Base-by-base conservation (phyloP, 2,113 vertebrate species). In the Clupea harengus region DNA sequence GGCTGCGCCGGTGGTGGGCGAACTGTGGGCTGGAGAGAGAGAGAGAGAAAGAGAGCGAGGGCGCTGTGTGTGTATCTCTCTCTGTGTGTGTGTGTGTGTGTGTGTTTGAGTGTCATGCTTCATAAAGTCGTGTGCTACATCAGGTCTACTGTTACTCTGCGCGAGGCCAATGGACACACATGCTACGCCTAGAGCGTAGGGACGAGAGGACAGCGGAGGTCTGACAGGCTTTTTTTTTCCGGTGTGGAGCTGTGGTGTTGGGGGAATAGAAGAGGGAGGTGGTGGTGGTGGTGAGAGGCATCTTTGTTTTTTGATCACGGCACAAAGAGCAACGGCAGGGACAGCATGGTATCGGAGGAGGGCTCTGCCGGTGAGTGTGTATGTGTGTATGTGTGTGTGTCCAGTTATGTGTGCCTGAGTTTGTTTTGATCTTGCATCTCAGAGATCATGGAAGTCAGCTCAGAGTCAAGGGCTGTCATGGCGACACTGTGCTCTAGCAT, bases 291-390 rank as follows among this genome's bases (percentile, higher is more conserved):
- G 60, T 8, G 60, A 22, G 20, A n/a, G 39, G 20, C 60, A 6
- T 9, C 54, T 72, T 13, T 72, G 7, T 28, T 4, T 78, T 78
- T 39, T 39, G 28, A 78, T 91, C 91, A 90, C 86, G 22, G 88
- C 80, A 87, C 82, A 86, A 13, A 86, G 83, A 88, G 90, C 83
- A 89, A 72, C 86, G 90, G 90, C 88, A 87, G 9, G 89, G 92
- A 93, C 94, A 93, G 93, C 92, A 94, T 94, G 94, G 87, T 92
- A 93, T 89, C 91, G 89, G 90, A 91, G 91, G 91, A 93, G 83
- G 75, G 72, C 72, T 78, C 72, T 39, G 72, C 28, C 72, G 72
- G 72, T 72, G 64, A 28, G 64, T 72, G 64, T 72, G 64, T 72
- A 9, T 28, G 64, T 28, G 64, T 67, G 22, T 67, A 20, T 22